Conservation (phyloP, 2,113 vertebrate genomes). For the Silurus asotus region DNA sequence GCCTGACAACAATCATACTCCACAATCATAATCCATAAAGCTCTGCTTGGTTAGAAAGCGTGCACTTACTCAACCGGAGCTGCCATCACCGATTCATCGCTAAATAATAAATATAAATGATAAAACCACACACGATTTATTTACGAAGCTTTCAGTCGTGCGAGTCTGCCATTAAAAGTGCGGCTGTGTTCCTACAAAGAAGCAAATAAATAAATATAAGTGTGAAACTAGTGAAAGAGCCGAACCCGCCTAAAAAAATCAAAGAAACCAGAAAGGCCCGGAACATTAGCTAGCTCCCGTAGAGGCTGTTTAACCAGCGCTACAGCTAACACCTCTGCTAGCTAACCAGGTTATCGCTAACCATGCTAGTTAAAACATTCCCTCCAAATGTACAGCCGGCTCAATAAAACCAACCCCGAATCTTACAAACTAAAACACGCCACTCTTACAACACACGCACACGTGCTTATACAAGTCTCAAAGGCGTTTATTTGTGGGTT, state of each 20-base stretch:
- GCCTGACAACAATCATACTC: not conserved
- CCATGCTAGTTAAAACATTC: constrained; percentile 31
- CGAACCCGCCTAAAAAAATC: constrained; percentile 13
- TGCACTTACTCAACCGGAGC: not conserved
- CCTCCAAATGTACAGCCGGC: not conserved
- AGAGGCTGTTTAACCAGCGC: not conserved
- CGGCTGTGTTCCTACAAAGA: not conserved
- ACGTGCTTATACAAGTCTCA: not conserved
- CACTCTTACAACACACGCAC: not conserved
- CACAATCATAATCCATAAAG: not conserved
- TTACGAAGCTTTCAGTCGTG: too few relatives aligned
- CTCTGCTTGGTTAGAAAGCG: not conserved
- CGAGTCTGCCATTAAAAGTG: not conserved
- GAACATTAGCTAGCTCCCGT: not conserved
- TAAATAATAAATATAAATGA: not conserved
- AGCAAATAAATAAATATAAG: not conserved
- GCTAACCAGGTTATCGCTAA: constrained; percentile 31
- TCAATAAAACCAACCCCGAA: not conserved
- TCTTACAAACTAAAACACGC: not conserved
- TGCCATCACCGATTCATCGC: not conserved
- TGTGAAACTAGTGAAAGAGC: not conserved
- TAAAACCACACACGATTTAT: too few relatives aligned
- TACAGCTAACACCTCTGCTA: not conserved
- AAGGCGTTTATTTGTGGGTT: constrained; percentile 43
- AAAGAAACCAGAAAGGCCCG: constrained; percentile 21